A percentile compares a stretch with the other conserved stretches of the same genome.
Conservation (phyloP, 2,113 vertebrate species). For the Cavia porcellus region DNA sequence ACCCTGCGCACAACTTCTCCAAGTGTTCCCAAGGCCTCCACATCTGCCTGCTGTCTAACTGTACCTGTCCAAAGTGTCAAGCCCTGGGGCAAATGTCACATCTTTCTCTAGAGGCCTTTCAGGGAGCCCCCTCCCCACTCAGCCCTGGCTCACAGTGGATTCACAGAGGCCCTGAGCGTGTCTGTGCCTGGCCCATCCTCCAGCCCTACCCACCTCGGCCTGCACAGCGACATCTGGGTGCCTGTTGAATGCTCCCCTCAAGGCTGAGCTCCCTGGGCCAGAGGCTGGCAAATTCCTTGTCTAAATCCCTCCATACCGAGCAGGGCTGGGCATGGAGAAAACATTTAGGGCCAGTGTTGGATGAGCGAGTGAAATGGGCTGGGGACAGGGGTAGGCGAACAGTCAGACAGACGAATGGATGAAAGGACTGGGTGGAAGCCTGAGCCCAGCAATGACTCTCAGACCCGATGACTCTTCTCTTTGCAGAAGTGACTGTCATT, state of each 20-base stretch:
- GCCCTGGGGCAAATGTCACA: not conserved
- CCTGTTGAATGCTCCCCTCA: not conserved
- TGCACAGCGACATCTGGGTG: not conserved
- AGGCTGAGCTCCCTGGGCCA: not conserved
- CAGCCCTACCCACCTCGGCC: not conserved
- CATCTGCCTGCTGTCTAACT: not conserved
- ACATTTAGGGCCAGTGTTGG: accelerated
- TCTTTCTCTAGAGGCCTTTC: not conserved
- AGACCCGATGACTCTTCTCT: not conserved
- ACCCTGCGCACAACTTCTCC: not conserved
- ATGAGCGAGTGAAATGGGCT: no score
- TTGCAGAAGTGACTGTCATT: no score
- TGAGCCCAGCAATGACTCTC: not conserved
- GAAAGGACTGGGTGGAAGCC: not conserved
- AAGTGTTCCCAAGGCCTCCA: accelerated
- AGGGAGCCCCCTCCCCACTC: not conserved
- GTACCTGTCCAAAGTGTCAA: not conserved
- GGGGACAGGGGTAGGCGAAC: not conserved
- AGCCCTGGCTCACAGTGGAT: accelerated
- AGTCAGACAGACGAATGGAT: not conserved
- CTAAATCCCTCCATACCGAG: no score
- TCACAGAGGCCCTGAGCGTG: not conserved
- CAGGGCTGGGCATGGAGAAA: not conserved
- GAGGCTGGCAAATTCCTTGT: no score
- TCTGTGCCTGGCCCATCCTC: not conserved